Evolutionary conservation across 2,113 vertebrate species (phyloP).

Genomic region (Etheostoma cragini): DNA sequence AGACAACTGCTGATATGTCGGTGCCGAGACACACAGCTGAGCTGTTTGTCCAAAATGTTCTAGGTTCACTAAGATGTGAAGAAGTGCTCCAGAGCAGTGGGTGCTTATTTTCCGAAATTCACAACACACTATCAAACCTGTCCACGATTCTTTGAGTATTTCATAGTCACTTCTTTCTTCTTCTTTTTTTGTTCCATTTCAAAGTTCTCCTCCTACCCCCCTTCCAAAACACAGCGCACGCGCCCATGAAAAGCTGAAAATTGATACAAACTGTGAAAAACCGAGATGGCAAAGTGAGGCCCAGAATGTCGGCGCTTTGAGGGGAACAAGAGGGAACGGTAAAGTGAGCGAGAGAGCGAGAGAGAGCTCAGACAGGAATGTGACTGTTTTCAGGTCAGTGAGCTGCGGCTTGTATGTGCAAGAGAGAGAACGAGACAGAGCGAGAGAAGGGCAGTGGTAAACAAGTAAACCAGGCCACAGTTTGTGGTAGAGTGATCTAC

Average conservation of each 20-base stretch:
- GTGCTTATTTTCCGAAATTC: conserved; percentile 30
- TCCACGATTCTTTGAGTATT: background rate
- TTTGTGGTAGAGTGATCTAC: conserved; percentile 54
- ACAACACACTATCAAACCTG: background rate
- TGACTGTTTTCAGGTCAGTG: conserved; percentile 84
- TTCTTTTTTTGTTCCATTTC: background rate
- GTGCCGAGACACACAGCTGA: conserved; percentile 12
- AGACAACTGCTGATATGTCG: conserved; percentile 41
- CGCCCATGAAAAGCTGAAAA: conserved; percentile 42
- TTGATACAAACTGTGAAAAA: conserved; percentile 61
- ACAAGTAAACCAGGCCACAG: conserved; percentile 69
- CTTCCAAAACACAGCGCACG: conserved; percentile 6
- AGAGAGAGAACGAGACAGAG: conserved; percentile 45
- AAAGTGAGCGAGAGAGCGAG: conserved; percentile 50
- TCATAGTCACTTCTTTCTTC: background rate
- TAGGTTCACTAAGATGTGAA: conserved; percentile 12
- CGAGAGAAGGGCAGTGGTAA: conserved; percentile 50
- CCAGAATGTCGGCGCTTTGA: conserved; percentile 52
- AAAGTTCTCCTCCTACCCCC: background rate
- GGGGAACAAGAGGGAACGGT: conserved; percentile 57
- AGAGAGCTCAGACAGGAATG: conserved; percentile 80
- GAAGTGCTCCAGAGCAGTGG: conserved; percentile 7
- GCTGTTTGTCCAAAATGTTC: conserved; percentile 20
- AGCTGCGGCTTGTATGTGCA: conserved; percentile 60
- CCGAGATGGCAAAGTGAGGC: conserved; percentile 46